Base-by-base conservation (phyloP, 2,888 invertebrate species). In the Eupithecia centaureata region DNA sequence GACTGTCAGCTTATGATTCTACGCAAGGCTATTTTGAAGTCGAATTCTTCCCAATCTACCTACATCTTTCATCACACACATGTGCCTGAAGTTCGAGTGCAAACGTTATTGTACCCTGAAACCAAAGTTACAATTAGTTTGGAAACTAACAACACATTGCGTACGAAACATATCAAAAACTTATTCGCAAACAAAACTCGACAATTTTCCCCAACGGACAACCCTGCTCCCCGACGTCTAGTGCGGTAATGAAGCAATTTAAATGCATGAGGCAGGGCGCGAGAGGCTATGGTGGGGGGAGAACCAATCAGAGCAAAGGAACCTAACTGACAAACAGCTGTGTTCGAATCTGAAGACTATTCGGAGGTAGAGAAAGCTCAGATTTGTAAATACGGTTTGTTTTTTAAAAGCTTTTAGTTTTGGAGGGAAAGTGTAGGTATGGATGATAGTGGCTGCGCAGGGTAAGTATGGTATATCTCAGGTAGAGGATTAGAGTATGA, bases 191-290 rank as follows among this genome's bases (percentile, higher is more conserved):
- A 73, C 71, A 75, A 76, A 79, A 76, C 77, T 68, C 76, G 68
- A 75, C 76, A 78, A 79, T 80, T 80, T 87, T 86, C 88, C 86
- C 86, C 77, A 78, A 30, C 79, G 82, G 91, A 81, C 93, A 93
- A 88, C 94, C 92, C 93, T 94, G 88, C 77, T 79, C 77, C 79
- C 81, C 84, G 85, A 82, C 87, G 91, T 92, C 92, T 92, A 91
- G 89, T 88, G 89, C 91, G 83, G 89, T 94, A 94, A 94, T 94
- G 94, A 94, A 94, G 94, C 93, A 94, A 94, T 94, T 93, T 94
- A 94, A 94, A 94, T 94, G 94, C 94, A 94, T 94, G 93, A 94
- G 92, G 92, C 91, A 93, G 93, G 93, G 92, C 92, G 90, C 89
- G 92, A 90, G 90, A 86, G 86, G 79, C 84, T 83, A 80, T 83